phyloP scores from a whole-genome alignment of 2,797 vertebrate genomes.

The Gallinago stenura region DNA sequence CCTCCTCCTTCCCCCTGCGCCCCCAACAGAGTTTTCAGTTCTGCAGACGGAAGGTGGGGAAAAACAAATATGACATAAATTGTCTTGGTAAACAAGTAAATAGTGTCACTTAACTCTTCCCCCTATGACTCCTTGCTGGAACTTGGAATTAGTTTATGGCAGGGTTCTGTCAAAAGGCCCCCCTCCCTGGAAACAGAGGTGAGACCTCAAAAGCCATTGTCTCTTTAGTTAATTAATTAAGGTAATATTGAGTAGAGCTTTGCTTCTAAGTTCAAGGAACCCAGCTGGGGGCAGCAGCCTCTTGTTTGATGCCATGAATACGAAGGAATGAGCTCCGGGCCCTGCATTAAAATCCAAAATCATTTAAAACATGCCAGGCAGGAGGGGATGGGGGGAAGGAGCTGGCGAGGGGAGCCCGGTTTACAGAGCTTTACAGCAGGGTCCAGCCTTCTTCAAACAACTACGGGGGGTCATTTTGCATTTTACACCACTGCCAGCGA shows the following conservation, averaged over 20 bases:
- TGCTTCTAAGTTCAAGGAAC: conserved; percentile 50
- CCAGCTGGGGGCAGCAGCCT: conserved; percentile 56
- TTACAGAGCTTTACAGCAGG: background rate
- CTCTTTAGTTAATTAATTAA: conserved; percentile 78
- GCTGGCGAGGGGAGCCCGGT: background rate
- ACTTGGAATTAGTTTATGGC: conserved; percentile 66
- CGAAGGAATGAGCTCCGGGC: conserved; percentile 48
- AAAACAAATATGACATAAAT: conserved; percentile 48
- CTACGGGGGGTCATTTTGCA: background rate
- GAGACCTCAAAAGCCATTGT: conserved; percentile 71
- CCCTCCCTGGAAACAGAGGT: conserved; percentile 59
- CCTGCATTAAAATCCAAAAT: conserved; percentile 36
- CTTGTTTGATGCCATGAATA: conserved; percentile 15
- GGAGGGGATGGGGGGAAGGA: background rate
- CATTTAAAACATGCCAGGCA: background rate
- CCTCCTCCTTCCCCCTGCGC: background rate
- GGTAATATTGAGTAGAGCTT: conserved; percentile 71
- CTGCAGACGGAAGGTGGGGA: conserved; percentile 2
- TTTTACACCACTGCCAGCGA: background rate
- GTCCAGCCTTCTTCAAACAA: background rate
- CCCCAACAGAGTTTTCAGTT: conserved; percentile 5
- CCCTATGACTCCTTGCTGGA: background rate
- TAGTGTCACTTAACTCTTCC: conserved; percentile 34
- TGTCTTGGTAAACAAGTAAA: conserved; percentile 62
- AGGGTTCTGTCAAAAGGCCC: conserved; percentile 47